Base-by-base conservation (phyloP, 2,113 vertebrate species). In the Meriones unguiculatus region DNA sequence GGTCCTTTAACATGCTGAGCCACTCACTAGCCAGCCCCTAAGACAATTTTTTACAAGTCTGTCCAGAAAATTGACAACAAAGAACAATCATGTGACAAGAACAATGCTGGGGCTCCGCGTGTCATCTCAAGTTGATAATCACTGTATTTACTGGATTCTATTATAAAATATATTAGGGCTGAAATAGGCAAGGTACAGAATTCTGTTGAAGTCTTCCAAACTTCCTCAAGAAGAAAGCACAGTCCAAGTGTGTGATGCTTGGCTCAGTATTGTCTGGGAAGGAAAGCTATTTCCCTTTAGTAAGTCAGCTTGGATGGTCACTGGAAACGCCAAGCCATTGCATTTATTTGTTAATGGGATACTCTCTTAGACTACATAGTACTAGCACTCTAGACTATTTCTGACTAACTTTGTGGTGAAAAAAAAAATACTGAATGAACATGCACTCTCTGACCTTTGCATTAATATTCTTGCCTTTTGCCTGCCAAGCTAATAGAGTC, bases 401-500 rank as follows among this genome's bases (percentile, higher is more conserved):
- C 98, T 97, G 95, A 97, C 98, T 98, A 98, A 97, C 97, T 85
- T 98, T 99, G 98, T 98, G 98, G 98, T 98, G 97, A 98, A 98
- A 93, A 80, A n/a, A 15, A 98, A 97, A 98, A 98, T 97, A 97
- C 52, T 98, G 97, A 97, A 97, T 98, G 98, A 98, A 99, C 98
- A 98, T 99, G 98, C 65, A 95, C 97, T 98, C 98, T 98, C 98
- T 99, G 99, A 99, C 98, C 99, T 99, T 98, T 98, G 77, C 97
- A 98, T 99, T 99, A 99, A 99, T 99, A 98, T 98, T 92, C 95
- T 97, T 98, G 98, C 98, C 97, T 99, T 98, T 99, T 99, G 98
- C 98, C 98, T 99, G 98, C 98, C 98, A 99, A 95, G 98, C 98
- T 99, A 99, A 99, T 99, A 98, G 98, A 99, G 98, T 99, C 98